Conservation (phyloP, 2,797 vertebrate genomes). For the Glyptemys insculpta region DNA sequence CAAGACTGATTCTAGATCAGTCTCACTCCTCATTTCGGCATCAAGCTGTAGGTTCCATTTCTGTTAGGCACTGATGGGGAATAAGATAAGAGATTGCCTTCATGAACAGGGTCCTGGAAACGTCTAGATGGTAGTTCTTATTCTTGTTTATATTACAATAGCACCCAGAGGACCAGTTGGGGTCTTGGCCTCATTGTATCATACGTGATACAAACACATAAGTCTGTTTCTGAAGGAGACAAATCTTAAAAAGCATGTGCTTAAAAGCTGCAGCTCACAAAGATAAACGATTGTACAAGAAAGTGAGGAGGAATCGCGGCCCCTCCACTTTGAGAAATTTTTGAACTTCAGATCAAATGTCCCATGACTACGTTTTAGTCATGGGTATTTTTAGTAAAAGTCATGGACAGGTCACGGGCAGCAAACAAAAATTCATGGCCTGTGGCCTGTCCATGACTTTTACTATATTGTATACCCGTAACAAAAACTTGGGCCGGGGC, state of each 20-base stretch:
- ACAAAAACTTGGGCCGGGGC: too few species aligned
- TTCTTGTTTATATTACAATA: background rate
- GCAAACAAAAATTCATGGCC: too few species aligned
- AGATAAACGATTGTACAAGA: background rate
- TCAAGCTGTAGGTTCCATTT: background rate
- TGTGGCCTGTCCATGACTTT: too few species aligned
- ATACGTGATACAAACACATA: background rate
- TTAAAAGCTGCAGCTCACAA: background rate
- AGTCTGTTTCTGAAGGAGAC: background rate
- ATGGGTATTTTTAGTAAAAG: too few species aligned
- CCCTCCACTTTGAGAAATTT: too few species aligned
- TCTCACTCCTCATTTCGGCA: background rate
- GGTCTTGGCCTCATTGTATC: fast-evolving
- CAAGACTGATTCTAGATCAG: background rate
- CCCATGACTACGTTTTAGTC: too few species aligned
- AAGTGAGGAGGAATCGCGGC: background rate
- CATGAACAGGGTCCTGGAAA: background rate
- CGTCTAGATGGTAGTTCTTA: background rate
- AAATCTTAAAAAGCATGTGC: fast-evolving
- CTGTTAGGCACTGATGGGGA: background rate
- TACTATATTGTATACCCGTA: too few species aligned
- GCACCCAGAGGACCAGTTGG: fast-evolving
- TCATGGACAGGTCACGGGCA: too few species aligned
- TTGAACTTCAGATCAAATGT: background rate
- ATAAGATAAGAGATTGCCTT: background rate